phyloP scores from a whole-genome alignment of 2,797 vertebrate species.

The Helarctos malayanus region DNA sequence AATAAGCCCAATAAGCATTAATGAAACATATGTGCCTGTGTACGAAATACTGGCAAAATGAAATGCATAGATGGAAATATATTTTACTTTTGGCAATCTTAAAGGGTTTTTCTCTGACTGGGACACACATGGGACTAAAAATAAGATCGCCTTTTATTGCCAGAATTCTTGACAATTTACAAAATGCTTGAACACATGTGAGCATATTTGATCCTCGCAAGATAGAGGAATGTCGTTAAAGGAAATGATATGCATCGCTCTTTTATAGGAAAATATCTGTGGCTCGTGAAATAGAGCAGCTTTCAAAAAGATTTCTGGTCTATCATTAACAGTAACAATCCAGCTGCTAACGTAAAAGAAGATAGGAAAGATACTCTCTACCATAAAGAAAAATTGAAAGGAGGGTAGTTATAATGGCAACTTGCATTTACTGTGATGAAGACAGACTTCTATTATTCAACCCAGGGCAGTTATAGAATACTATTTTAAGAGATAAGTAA shows the following conservation, averaged over 20 bases:
- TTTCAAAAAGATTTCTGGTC: conserved; percentile 46
- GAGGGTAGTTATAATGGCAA: neutral
- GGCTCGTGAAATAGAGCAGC: neutral
- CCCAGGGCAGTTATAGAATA: neutral
- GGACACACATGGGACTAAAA: conserved; percentile 37
- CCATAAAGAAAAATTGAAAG: conserved; percentile 50
- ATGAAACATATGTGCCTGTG: neutral
- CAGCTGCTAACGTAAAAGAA: neutral
- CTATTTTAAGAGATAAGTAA: conserved; percentile 37
- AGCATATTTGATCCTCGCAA: conserved; percentile 5
- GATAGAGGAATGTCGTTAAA: neutral
- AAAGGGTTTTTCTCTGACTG: conserved; percentile 27
- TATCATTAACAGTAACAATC: conserved; percentile 43
- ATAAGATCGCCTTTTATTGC: neutral
- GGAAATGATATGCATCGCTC: neutral
- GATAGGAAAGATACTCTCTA: neutral
- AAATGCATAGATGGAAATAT: conserved; percentile 21
- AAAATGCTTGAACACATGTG: neutral
- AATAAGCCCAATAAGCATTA: neutral
- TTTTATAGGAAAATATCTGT: conserved; percentile 18
- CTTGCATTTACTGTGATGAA: conserved; percentile 21
- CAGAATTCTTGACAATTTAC: conserved; percentile 46
- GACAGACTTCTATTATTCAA: conserved; percentile 26
- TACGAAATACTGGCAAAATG: neutral
- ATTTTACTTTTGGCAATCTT: neutral